Base-by-base conservation (phyloP, 2,113 vertebrate genomes). In the Campylomormyrus tamandua region DNA sequence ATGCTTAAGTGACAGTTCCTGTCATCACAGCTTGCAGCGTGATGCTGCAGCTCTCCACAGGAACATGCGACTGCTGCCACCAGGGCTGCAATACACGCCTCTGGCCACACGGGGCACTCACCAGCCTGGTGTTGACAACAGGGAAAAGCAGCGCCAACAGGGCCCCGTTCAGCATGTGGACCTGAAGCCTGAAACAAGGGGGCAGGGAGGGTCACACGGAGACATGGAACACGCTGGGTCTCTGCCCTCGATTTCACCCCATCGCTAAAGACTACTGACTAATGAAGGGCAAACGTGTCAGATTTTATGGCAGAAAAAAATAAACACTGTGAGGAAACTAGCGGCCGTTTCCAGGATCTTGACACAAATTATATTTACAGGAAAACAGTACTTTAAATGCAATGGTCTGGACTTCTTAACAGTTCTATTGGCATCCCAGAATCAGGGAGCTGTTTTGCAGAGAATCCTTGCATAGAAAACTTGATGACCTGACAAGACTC, bases 111-210 rank as follows among this genome's bases (percentile, higher is more conserved):
- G 49, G 48, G 27, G 49, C 27, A 96, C 96, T 96, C 94, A 97
- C 97, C 97, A 97, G 92, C 27, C 97, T 95, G 3, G 97, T 97
- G 89, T 97, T 97, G 89, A 97, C 95, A 46, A 97, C 96, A 90
- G 97, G 97, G 90, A 97, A 97, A 50, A 97, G 93, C 92, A 97
- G 48, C 0, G 97, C 97, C 89, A 97, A 58, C 87, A 97, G 96
- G 3, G 97, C 96, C 15, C 97, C 97, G 90, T 97, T 97, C 89
- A 97, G 91, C 96, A 97, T 97, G 45, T 97, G 96, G 95, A 97
- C 96, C 93, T 97, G 97, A 21, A 97, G 89, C 94, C 97, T 97
- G 90, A 42, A 58, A 77, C 48, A 90, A 90, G 89, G 50, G 90
- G 77, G 45, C 87, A 8, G 11, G 42, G n/a, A 35, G 27, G 1